These are phyloP conservation scores for Papilio glaucus DNA, from an alignment of 1,140 invertebrate species.

Conservation along the genomic window DNA sequence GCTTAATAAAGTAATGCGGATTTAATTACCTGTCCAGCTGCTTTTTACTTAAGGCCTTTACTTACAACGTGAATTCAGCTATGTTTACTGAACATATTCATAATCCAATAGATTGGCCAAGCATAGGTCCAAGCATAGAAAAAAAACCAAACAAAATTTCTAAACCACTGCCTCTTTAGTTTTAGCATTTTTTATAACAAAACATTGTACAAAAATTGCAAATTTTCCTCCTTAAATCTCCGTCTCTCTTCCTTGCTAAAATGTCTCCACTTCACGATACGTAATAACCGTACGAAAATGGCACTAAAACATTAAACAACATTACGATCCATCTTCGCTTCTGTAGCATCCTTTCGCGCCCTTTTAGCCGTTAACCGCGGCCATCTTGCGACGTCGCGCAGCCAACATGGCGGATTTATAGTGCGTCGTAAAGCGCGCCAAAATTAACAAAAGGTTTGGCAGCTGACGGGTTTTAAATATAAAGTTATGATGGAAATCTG, in stretches of 20 bases:
- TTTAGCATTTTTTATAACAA: no score
- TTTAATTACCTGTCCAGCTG: constrained; percentile 26
- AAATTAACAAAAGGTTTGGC: constrained; percentile 75
- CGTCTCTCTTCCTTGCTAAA: not conserved
- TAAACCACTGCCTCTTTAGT: no score
- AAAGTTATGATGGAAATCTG: constrained; percentile 63
- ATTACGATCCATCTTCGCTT: constrained; percentile 31
- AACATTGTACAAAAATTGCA: not conserved
- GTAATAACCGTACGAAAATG: constrained; percentile 28
- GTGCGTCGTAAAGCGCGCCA: constrained; percentile 62
- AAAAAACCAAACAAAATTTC: no score
- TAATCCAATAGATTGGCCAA: no score
- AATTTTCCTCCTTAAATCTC: not conserved
- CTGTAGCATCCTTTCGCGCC: constrained; percentile 43
- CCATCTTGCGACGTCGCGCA: constrained; percentile 47
- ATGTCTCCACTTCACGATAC: constrained; percentile 32
- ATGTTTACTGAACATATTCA: no score
- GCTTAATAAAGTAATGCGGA: constrained; percentile 14
- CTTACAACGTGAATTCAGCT: no score
- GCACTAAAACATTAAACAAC: constrained; percentile 30
- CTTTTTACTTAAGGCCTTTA: not conserved
- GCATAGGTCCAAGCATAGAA: no score
- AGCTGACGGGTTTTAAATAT: constrained; percentile 74
- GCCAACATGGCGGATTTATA: constrained; percentile 48
- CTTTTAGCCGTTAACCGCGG: constrained; percentile 45